A percentile compares a stretch with the other conserved stretches of the same genome.
phyloP scores from a whole-genome alignment of 2,113 vertebrate genomes.

The Catharus bicknelli region DNA sequence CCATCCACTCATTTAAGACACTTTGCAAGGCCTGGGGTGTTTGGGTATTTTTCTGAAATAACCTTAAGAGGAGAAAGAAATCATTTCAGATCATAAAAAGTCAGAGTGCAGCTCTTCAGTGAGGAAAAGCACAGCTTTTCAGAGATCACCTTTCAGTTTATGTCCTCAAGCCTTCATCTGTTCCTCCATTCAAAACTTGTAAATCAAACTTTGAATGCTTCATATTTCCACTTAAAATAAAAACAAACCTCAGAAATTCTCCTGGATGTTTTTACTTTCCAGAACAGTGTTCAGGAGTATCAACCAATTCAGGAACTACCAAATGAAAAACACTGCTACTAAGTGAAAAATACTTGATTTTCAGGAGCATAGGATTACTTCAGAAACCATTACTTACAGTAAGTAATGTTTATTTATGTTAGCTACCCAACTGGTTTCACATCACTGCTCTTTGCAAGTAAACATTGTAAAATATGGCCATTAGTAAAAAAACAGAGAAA shows the following conservation, averaged over 20 bases:
- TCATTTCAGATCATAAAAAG: background rate
- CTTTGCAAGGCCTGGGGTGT: background rate
- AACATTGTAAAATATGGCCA: background rate
- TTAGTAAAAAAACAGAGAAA: background rate
- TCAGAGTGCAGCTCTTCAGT: background rate
- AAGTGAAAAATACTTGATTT: constrained; percentile 7
- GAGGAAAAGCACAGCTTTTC: background rate
- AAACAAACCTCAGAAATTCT: background rate
- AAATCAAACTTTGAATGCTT: background rate
- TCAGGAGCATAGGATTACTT: constrained; percentile 2
- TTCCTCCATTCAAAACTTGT: background rate
- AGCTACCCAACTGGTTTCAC: background rate
- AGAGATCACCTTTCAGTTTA: background rate
- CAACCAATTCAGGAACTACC: background rate
- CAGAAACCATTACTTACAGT: constrained; percentile 10
- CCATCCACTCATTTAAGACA: background rate
- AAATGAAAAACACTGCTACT: background rate
- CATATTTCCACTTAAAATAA: background rate
- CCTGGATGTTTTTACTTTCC: constrained; percentile 1
- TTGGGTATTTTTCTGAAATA: background rate
- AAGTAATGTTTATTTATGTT: constrained; percentile 14
- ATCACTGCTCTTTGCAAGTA: background rate
- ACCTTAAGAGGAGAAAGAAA: background rate
- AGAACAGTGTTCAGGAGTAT: background rate
- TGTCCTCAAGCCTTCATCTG: background rate